Conservation (phyloP, 2,797 vertebrate genomes). For the Calcarius lapponicus region DNA sequence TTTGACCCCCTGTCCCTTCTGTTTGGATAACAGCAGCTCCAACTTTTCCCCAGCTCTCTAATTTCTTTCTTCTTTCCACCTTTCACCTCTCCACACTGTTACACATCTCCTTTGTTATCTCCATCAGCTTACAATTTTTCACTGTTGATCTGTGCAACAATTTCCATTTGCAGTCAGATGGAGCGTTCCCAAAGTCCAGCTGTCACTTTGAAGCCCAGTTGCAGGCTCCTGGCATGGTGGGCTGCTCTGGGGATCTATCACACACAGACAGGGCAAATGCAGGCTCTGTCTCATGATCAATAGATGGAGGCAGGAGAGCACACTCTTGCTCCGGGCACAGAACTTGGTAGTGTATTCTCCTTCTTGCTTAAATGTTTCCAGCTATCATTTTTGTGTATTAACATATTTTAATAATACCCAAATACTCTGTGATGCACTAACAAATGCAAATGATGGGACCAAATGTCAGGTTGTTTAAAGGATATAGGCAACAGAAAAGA, state of each 20-base stretch:
- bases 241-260: background rate
- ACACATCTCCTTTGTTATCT: background rate
- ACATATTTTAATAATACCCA: background rate
- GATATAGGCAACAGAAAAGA: background rate
- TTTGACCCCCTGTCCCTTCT: background rate
- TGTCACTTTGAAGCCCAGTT: background rate
- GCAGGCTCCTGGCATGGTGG: background rate
- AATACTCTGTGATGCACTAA: background rate
- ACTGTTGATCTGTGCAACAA: background rate
- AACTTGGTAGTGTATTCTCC: background rate
- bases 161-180: background rate
- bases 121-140: accelerated
- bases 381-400: background rate
- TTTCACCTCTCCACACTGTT: background rate
- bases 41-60: background rate
- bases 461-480: background rate
- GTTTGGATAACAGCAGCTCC: background rate
- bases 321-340: background rate
- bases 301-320: background rate
- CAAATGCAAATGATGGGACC: background rate
- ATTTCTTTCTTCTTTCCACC: background rate
- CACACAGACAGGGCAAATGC: background rate
- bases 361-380: background rate
- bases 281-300: background rate
- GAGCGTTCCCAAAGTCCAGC: background rate